Percentiles rank a stretch among this genome's conserved stretches.
Evolutionary conservation across 2,113 vertebrate genomes (phyloP).

Genomic region (Entomyzon cyanotis): DNA sequence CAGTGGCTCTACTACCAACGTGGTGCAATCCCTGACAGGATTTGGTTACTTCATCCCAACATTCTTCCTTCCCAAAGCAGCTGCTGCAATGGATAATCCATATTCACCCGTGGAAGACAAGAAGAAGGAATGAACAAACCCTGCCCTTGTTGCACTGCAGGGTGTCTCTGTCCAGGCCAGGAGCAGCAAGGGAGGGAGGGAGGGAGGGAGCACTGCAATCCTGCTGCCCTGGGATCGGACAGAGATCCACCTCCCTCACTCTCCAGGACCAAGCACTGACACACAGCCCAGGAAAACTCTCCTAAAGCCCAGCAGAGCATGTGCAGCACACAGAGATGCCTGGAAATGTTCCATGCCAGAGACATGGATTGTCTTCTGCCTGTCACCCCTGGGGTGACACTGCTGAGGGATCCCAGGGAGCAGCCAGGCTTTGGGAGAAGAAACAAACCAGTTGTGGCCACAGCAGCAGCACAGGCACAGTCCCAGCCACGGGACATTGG

Average conservation of each 20-base stretch:
- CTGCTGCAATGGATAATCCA: neutral
- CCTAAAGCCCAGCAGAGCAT: fast-evolving
- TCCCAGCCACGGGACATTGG: fast-evolving
- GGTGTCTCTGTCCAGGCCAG: neutral
- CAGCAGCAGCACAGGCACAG: neutral
- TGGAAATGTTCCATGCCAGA: neutral
- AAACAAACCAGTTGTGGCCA: neutral
- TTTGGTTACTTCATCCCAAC: neutral
- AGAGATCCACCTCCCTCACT: neutral
- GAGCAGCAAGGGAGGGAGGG: neutral
- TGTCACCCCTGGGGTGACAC: neutral
- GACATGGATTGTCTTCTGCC: fast-evolving
- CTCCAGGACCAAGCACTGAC: neutral
- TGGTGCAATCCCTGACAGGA: neutral
- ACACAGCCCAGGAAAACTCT: neutral
- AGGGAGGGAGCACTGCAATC: neutral
- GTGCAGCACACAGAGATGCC: neutral
- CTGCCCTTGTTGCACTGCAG: neutral
- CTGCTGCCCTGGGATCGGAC: neutral
- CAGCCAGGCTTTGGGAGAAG: neutral
- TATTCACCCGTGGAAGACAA: fast-evolving
- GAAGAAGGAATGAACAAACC: neutral
- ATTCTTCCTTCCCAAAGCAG: neutral
- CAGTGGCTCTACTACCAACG: neutral
- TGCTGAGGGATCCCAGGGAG: neutral